phyloP scores from a whole-genome alignment of 2,888 invertebrate genomes.

The Eurytoma adleriae region DNA sequence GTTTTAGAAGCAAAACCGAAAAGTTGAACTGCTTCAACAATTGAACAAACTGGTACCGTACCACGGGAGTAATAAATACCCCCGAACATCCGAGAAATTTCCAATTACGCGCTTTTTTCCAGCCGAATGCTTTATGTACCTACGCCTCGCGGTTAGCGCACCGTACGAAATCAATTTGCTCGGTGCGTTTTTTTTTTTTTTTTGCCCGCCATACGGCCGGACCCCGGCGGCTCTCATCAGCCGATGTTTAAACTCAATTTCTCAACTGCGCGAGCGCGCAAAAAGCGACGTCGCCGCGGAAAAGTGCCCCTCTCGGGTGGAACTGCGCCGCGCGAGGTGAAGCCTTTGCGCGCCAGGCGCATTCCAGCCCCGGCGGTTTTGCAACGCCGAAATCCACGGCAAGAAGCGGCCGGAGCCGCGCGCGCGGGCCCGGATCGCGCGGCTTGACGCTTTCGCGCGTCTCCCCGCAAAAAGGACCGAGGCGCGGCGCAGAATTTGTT shows the following conservation, averaged over 20 bases:
- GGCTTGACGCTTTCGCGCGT: constrained; percentile 17
- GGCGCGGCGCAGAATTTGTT: constrained; percentile 31
- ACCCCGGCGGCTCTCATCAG: constrained; percentile 14
- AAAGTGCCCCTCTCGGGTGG: constrained; percentile 1
- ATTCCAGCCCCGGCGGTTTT: constrained; percentile 47
- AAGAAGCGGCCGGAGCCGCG: constrained; percentile 29
- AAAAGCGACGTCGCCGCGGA: not conserved
- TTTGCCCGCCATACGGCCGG: not conserved
- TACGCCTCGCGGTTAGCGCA: not conserved
- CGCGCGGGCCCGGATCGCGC: not conserved
- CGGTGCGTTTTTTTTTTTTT: not conserved
- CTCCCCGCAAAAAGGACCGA: not conserved
- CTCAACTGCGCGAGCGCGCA: constrained; percentile 19
- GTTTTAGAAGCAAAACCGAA: too few relatives aligned
- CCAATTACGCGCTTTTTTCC: constrained; percentile 50
- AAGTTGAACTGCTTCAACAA: too few relatives aligned
- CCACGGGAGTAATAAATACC: constrained; percentile 34
- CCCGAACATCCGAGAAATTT: constrained; percentile 47
- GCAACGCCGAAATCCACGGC: constrained; percentile 42
- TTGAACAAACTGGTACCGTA: not conserved
- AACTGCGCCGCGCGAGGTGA: constrained; percentile 7
- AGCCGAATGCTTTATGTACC: constrained; percentile 25
- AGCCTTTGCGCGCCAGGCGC: constrained; percentile 12
- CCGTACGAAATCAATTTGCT: constrained; percentile 50
- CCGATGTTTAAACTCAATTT: constrained; percentile 48